Base-by-base conservation (phyloP, 2,113 vertebrate species). In the Urocolius indicus region DNA sequence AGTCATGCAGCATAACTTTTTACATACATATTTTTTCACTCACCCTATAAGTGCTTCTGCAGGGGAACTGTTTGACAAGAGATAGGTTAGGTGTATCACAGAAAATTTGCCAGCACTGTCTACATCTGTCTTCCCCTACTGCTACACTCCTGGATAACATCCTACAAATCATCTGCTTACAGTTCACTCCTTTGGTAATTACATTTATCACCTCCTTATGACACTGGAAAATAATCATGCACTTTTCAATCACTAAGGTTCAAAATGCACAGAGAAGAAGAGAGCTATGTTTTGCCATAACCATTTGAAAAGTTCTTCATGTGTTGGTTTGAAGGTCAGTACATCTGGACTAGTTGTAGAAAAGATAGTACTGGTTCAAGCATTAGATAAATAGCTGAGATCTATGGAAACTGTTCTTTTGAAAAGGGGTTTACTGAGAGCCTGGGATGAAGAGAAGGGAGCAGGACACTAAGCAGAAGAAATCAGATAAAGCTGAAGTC, bases 301-400 rank as follows among this genome's bases (percentile, higher is more conserved):
- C 3, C 1, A 0, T 3, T 27, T 1, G 1, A 30, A 5, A 68
- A 36, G 7, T 19, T 41, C 14, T 65, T 34, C 11, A 2, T 0
- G 1, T 3, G 1, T 23, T 77, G 30, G 10, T 73, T 61, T 73
- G 51, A 89, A 21, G 22, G 23, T 45, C 45, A 27, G 4, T 2
- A 30, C 24, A 9, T 29, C 68, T 17, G n/a, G 32, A 49, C 9
- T 6, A 34, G 10, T 26, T 49, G 22, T 10, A 15, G 12, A 49
- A 72, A 58, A 57, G 3, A 34, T 2, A n/a, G 14, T 1, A 11
- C 3, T 13, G 0, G 18, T 49, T 36, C 30, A 54, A 69, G 19
- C 3, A 10, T 11, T 7, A 45, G 20, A 20, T 12, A 58, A 72
- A 30, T 7, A 29, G 26, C 16, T 3, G 5, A 54, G 26, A 43